Evolutionary conservation across 2,113 vertebrate genomes (phyloP).

Genomic region (Dermatemys mawii): DNA sequence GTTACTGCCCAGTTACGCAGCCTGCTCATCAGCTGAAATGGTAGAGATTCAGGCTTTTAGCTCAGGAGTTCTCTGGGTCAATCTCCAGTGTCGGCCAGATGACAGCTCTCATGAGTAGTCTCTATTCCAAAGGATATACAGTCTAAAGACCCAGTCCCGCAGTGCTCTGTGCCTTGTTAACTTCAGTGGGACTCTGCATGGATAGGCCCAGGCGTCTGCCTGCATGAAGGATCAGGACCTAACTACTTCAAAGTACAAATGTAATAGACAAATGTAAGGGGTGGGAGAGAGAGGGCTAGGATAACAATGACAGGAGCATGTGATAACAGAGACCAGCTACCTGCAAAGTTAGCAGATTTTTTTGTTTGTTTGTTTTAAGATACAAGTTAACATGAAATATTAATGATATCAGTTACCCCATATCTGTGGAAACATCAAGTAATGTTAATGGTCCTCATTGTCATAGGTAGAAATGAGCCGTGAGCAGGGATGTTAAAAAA

Average conservation of each 20-base stretch:
- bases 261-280: too few relatives aligned
- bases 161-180: neutral
- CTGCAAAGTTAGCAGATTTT: neutral
- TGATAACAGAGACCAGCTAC: accelerated
- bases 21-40: neutral
- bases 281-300: neutral
- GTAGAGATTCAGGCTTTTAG: neutral
- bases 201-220: neutral
- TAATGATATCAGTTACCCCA: neutral
- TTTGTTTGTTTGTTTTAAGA: neutral
- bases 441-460: neutral
- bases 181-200: neutral
- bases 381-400: neutral
- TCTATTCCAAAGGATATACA: neutral
- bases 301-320: accelerated
- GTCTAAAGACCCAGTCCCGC: neutral
- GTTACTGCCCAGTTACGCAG: too few relatives aligned
- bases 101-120: neutral
- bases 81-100: neutral
- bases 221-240: neutral
- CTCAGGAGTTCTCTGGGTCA: neutral
- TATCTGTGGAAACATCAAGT: neutral
- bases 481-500: neutral
- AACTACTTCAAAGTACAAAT: neutral
- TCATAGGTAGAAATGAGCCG: accelerated